Conservation (phyloP, 2,888 invertebrate genomes). For the Morpho achilles region DNA sequence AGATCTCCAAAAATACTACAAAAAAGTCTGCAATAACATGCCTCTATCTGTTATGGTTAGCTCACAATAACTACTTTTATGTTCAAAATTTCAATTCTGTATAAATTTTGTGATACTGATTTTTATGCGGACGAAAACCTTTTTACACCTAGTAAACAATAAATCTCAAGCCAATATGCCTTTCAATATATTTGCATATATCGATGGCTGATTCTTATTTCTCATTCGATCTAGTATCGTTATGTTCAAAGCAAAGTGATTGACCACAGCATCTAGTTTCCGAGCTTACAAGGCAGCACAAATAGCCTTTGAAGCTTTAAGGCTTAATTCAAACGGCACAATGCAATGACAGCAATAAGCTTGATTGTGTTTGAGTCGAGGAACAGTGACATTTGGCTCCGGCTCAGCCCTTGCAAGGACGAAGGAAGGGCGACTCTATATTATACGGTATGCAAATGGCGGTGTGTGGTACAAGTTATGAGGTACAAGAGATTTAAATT, state of each 20-base stretch:
- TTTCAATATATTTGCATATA: background rate
- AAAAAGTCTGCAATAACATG: too few relatives aligned
- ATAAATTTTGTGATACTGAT: too few relatives aligned
- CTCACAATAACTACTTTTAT: too few relatives aligned
- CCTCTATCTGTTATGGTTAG: too few relatives aligned
- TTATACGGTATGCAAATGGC: constrained; percentile 43
- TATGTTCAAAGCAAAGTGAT: background rate
- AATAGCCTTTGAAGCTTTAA: constrained; percentile 5
- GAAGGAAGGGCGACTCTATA: constrained; percentile 31
- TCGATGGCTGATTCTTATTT: too few relatives aligned
- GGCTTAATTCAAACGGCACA: constrained; percentile 4
- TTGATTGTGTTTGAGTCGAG: constrained; percentile 18
- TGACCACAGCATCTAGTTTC: background rate
- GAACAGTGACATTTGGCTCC: constrained; percentile 51
- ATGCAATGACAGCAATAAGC: constrained; percentile 11
- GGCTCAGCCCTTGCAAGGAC: constrained; percentile 42
- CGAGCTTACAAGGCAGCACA: background rate
- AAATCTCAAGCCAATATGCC: background rate
- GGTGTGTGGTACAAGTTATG: background rate
- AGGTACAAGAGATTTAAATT: background rate
- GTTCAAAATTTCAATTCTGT: too few relatives aligned
- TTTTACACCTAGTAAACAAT: background rate
- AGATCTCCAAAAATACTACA: too few relatives aligned
- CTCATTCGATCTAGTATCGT: too few relatives aligned
- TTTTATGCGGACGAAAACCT: too few relatives aligned